These are phyloP conservation scores for Pandemis cinnamomeana DNA, from an alignment of 2,888 invertebrate species.

Conservation along the genomic window DNA sequence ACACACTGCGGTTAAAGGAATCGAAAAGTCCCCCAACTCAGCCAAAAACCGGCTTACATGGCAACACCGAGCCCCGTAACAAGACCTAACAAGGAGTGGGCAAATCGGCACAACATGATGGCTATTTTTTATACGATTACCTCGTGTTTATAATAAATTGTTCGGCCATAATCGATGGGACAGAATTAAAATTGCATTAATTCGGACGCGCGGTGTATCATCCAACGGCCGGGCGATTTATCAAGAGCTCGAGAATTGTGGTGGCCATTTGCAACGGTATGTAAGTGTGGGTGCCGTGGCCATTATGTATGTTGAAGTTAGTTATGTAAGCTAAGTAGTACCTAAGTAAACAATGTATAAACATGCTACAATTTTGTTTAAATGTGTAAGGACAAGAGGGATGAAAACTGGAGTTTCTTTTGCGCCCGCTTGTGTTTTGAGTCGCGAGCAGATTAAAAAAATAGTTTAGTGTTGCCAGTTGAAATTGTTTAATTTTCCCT, in stretches of 20 bases:
- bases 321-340: too few relatives aligned
- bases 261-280: background rate
- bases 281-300: background rate
- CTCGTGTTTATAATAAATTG: slow-evolving; percentile 61
- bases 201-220: slow-evolving; percentile 47
- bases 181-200: slow-evolving; percentile 65
- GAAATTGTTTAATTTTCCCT: too few relatives aligned
- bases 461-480: too few relatives aligned
- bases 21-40: background rate
- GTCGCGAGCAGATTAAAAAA: too few relatives aligned
- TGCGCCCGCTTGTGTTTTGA: too few relatives aligned
- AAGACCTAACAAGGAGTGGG: slow-evolving; percentile 54
- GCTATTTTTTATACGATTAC: slow-evolving; percentile 62
- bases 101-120: slow-evolving; percentile 51
- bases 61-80: slow-evolving; percentile 38
- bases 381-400: too few relatives aligned
- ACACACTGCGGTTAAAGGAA: background rate
- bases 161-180: slow-evolving; percentile 56
- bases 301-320: too few relatives aligned
- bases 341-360: too few relatives aligned
- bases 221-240: background rate
- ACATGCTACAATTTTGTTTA: too few relatives aligned
- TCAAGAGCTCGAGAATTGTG: background rate
- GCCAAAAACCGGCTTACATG: background rate
- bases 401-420: too few relatives aligned